phyloP scores from a whole-genome alignment of 2,113 vertebrate genomes.

The Synchiropus splendidus region DNA sequence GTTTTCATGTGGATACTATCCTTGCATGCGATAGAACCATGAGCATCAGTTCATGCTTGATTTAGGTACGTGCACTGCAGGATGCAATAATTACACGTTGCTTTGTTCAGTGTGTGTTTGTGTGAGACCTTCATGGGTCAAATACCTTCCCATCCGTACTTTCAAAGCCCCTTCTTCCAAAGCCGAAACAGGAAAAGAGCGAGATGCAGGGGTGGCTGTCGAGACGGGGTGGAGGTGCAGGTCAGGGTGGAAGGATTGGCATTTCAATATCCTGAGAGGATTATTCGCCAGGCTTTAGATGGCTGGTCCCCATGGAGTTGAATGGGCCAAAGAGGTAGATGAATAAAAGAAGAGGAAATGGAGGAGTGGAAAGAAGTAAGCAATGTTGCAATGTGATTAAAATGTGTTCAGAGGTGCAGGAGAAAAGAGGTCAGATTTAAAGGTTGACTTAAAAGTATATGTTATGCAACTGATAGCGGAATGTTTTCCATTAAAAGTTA shows the following conservation, averaged over 20 bases:
- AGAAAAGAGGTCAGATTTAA: slow-evolving; percentile 4
- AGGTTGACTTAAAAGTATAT: too few relatives aligned
- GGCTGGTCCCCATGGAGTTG: slow-evolving; percentile 44
- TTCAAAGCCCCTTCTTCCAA: slow-evolving; percentile 51
- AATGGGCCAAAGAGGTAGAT: slow-evolving; percentile 33
- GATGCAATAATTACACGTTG: slow-evolving; percentile 7
- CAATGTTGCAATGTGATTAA: slow-evolving; percentile 18
- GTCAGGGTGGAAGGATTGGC: slow-evolving; percentile 57
- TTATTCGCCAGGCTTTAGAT: slow-evolving; percentile 51
- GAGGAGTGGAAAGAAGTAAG: slow-evolving; percentile 20
- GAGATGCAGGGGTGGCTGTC: slow-evolving; percentile 18
- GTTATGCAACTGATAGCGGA: too few relatives aligned
- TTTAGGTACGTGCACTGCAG: slow-evolving; percentile 9
- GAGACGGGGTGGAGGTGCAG: slow-evolving; percentile 29
- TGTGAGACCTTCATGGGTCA: slow-evolving; percentile 11
- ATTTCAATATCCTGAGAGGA: slow-evolving; percentile 68
- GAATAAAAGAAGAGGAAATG: slow-evolving; percentile 30
- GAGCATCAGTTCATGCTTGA: slow-evolving; percentile 16
- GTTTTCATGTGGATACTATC: slow-evolving; percentile 4
- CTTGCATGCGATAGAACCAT: slow-evolving; percentile 4
- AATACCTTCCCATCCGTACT: slow-evolving; percentile 34
- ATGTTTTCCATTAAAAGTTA: too few relatives aligned
- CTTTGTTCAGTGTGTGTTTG: slow-evolving; percentile 8
- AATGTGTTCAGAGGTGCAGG: slow-evolving; percentile 16
- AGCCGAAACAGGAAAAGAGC: slow-evolving; percentile 28